phyloP scores from a whole-genome alignment of 37 sponge, comb jelly and placozoan species.

The Diacarnus erythraeanus region DNA sequence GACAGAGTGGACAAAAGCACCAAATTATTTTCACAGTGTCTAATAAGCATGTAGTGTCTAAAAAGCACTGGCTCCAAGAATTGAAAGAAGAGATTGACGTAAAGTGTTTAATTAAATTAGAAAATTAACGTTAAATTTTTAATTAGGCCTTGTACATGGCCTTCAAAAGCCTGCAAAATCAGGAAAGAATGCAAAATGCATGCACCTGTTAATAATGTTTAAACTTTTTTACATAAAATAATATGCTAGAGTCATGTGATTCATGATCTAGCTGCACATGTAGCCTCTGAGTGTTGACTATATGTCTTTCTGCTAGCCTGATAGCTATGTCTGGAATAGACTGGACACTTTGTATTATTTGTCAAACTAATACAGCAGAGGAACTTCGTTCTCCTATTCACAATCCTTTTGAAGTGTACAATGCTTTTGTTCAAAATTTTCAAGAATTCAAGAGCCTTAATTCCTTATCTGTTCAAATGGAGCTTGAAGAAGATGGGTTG shows the following conservation, averaged over 20 bases:
- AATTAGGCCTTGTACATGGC: neutral
- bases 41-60: neutral
- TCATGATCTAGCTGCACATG: too few species aligned
- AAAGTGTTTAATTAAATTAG: too few species aligned
- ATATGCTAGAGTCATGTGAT: too few species aligned
- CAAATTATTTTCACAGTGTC: neutral
- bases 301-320: too few species aligned
- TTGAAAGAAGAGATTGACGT: neutral
- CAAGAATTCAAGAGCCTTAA: neutral
- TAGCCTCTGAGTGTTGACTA: too few species aligned
- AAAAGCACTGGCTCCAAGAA: neutral
- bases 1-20: neutral
- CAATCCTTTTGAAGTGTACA: neutral
- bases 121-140: neutral
- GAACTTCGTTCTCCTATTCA: neutral
- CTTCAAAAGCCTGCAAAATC: neutral
- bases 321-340: conserved; percentile 6
- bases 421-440: neutral
- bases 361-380: neutral
- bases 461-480: neutral
- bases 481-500: neutral
- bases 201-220: too few species aligned
- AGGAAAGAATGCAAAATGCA: too few species aligned
- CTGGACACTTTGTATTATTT: conserved; percentile 1
- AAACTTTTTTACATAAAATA: too few species aligned